Evolutionary conservation across 2,797 vertebrate genomes (phyloP), one percentile per base, ranked within the genome.

Genomic region (Holocentrus rufus): DNA sequence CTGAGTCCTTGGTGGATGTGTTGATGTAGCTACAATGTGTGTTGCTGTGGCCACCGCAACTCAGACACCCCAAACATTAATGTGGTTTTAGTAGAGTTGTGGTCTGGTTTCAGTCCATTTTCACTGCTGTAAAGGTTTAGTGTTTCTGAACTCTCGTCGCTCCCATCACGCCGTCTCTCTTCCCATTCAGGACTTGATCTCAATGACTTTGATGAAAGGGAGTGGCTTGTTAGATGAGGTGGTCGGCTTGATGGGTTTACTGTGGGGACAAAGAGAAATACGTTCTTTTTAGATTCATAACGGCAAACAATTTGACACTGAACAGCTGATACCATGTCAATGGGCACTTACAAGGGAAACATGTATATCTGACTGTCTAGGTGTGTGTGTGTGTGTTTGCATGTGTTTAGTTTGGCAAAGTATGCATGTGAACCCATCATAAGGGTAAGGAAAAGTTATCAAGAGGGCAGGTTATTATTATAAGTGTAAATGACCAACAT

Each of bases 161-260:
- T 25, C 61, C n/a, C 18, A 14, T 3, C 0, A 14, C 10, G 2
- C 1, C 22, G 3, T 57, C 20, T 57, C 49, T 65, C 30, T 7
- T 59, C 18, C 4, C 25, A n/a, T 80, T 93, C 91, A 92, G 13
- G 94, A 94, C 82, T 89, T 94, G 73, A 95, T 97, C 87, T 99
- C 97, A 49, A 98, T 96, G 87, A 99, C 95, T 84, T 96, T 96
- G 83, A 99, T 99, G 89, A 97, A 95, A 9, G 97, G 96, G 72
- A 96, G 92, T 0, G 94, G 95, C 79, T 97, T 97, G 55, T 84
- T 93, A 6, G 95, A 92, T 0, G 93, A 92, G 55, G 78, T 92
- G 17, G 95, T 92, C 3, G 52, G 94, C 67, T 92, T 93, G 72
- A 95, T 85, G 36, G 93, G 91, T 81, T 96, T 92, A 73, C 96